phyloP scores from a whole-genome alignment of 2,113 vertebrate species.

The Maccullochella peelii region DNA sequence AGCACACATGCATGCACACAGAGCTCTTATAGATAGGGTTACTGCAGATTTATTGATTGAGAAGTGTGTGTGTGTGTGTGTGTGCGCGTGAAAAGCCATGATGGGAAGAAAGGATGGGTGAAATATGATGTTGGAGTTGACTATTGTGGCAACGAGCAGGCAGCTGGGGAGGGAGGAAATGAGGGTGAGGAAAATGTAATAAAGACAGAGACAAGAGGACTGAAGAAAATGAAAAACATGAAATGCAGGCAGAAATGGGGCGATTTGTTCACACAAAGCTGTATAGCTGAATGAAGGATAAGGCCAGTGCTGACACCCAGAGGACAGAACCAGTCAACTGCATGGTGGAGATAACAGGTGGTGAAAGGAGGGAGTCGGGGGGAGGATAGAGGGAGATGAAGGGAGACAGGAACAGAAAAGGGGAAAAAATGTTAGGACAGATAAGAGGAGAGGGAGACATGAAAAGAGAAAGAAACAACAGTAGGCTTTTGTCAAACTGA shows the following conservation, averaged over 20 bases:
- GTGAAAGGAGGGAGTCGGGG: constrained; percentile 44
- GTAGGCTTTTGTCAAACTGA: constrained; percentile 14
- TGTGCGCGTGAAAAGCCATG: not conserved
- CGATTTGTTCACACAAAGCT: constrained; percentile 50
- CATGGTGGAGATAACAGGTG: constrained; percentile 74
- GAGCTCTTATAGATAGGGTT: constrained; percentile 27
- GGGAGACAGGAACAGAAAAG: constrained; percentile 59
- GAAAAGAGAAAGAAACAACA: constrained; percentile 16
- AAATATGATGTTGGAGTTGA: constrained; percentile 47
- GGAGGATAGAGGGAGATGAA: constrained; percentile 44
- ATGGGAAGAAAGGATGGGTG: constrained; percentile 3
- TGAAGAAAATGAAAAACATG: constrained; percentile 54
- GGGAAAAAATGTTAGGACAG: constrained; percentile 49
- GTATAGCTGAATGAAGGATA: constrained; percentile 71
- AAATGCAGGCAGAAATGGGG: constrained; percentile 53
- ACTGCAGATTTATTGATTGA: constrained; percentile 61
- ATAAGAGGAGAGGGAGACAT: constrained; percentile 58
- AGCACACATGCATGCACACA: not conserved
- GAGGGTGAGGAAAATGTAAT: constrained; percentile 20
- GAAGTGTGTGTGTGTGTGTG: constrained; percentile 19
- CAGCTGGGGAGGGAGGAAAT: not conserved
- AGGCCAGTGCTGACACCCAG: constrained; percentile 87
- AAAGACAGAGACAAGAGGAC: constrained; percentile 46
- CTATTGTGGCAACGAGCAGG: constrained; percentile 33
- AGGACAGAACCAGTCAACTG: constrained; percentile 84